phyloP scores from a whole-genome alignment of 2,888 invertebrate genomes.

The Eupeodes luniger region DNA sequence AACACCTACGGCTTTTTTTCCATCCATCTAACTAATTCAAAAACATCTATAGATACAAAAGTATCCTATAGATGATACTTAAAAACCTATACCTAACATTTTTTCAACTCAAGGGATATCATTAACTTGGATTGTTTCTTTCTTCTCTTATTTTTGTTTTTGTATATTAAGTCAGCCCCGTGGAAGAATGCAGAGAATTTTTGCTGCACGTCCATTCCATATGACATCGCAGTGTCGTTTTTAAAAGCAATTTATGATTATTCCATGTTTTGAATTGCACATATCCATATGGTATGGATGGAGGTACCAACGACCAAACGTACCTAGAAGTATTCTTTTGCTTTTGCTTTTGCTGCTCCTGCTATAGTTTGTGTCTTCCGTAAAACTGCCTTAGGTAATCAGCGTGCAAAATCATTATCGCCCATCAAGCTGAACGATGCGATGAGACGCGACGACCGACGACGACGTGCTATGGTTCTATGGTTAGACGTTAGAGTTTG shows the following conservation, averaged over 20 bases:
- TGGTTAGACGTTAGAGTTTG: not conserved
- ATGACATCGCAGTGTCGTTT: constrained; percentile 38
- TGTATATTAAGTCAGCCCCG: not conserved
- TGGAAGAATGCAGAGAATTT: constrained; percentile 37
- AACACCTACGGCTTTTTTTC: constrained; percentile 26
- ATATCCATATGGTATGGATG: not conserved
- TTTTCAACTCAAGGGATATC: constrained; percentile 13
- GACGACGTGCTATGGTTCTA: constrained; percentile 4
- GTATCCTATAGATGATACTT: not conserved
- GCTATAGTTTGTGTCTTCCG: constrained; percentile 20
- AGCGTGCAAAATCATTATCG: constrained; percentile 45
- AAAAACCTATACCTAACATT: not conserved
- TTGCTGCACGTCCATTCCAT: constrained; percentile 23
- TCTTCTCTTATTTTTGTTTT: not conserved
- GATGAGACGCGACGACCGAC: not conserved
- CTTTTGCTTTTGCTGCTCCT: not conserved
- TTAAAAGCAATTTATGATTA: constrained; percentile 45
- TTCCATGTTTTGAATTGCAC: constrained; percentile 41
- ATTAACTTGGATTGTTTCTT: constrained; percentile 3
- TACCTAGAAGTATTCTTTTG: not conserved
- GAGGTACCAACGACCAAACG: not conserved
- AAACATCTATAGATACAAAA: no score
- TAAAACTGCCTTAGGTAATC: constrained; percentile 36
- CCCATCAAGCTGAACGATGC: constrained; percentile 26
- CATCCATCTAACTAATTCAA: not conserved